These are phyloP conservation scores for Mallotus villosus DNA, from an alignment of 2,797 vertebrate genomes.

Conservation along the genomic window DNA sequence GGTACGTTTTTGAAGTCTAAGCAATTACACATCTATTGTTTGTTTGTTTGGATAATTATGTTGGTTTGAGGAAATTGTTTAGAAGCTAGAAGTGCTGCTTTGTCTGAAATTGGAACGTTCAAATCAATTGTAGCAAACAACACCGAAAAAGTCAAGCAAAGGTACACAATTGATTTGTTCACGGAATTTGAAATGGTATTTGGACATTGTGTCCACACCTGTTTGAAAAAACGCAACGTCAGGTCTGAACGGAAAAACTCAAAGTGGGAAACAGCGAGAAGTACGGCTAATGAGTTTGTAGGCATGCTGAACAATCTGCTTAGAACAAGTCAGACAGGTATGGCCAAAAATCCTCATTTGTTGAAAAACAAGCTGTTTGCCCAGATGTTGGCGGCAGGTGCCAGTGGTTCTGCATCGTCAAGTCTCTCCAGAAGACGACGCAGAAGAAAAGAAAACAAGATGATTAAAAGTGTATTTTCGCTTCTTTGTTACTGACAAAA, in stretches of 20 bases:
- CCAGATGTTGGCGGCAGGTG: constrained; percentile 75
- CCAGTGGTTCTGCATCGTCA: constrained; percentile 67
- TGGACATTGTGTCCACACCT: constrained; percentile 18
- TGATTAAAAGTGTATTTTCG: too few relatives aligned
- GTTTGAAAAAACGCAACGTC: constrained; percentile 34
- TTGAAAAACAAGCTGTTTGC: constrained; percentile 67
- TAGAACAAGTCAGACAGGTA: constrained; percentile 64
- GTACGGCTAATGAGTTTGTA: constrained; percentile 63
- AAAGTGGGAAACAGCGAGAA: constrained; percentile 39
- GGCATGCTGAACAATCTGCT: constrained; percentile 55
- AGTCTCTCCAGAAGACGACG: constrained; percentile 46
- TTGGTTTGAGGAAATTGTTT: neutral
- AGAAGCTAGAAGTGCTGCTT: neutral
- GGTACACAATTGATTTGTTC: neutral
- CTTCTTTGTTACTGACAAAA: neutral
- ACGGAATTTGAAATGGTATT: neutral
- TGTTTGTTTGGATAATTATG: neutral
- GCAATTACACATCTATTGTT: neutral
- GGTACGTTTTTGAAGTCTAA: constrained; percentile 39
- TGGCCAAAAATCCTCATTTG: constrained; percentile 55
- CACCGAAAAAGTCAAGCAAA: neutral
- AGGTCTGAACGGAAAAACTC: constrained; percentile 46
- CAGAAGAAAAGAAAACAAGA: too few relatives aligned
- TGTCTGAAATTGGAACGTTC: neutral
- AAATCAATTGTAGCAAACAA: neutral